Base-by-base conservation (phyloP, 1,140 invertebrate species). In the Hyles vespertilio region DNA sequence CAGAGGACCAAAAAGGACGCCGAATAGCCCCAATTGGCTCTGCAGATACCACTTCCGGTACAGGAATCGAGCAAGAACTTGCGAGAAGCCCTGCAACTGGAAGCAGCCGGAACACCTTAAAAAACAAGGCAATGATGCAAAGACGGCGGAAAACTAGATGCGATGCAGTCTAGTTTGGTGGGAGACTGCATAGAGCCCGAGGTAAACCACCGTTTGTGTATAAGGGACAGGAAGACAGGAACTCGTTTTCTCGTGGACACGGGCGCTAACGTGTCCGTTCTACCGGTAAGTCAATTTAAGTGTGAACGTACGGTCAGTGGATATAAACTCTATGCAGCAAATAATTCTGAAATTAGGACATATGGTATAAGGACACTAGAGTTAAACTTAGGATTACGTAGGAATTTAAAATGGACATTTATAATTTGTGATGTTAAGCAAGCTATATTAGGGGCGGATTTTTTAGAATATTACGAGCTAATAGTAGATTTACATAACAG, bases 401-500 rank as follows among this genome's bases (percentile, higher is more conserved):
- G 53, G 32, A 1, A 11, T 32, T 56, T 46, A 22, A 12, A 5
- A 33, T 56, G 53, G 44, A 10, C 4, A 9, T 56, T 56, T 47
- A n/a, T 56, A 10, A 8, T 56, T 32, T 22, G 2, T 33, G 49
- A 58, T 22, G 49, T 58, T 5, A 58, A 51, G 32, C 56, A 58
- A 44, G 48, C 56, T 3, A 58, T 51, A 43, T n/a, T 58, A 9
- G 48, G 56, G 8, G 56, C 32, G 9, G 56, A 58, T 58, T 51
- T 51, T 40, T 2, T 40, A 8, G 8, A 5, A 40, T 8, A 40
- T 40, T 8, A 40, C 36, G 8, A 40, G 8, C 4, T 40, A 5
- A 5, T 40, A 8, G 8, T 40, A 5, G 36, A 40, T 8, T 40
- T 40, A 40, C 8, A 8, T 40, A 40, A 40, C 8, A 5, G 36